A percentile compares a stretch with the other conserved stretches of the same genome.
Evolutionary conservation across 2,888 invertebrate genomes (phyloP).

Genomic region (Vanessa cardui): DNA sequence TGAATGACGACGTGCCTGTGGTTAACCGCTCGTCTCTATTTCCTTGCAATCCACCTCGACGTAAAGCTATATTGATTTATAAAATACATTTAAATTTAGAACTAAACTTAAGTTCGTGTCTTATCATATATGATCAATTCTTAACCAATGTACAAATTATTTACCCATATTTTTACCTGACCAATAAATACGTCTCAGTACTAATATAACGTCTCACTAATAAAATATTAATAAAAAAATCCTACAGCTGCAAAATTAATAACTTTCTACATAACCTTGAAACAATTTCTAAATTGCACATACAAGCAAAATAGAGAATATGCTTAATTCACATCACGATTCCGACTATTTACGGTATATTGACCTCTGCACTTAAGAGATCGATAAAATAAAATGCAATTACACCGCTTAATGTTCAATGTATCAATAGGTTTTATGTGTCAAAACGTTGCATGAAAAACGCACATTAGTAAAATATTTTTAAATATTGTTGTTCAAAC

Average conservation of each 20-base stretch:
- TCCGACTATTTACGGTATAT: constrained; percentile 7
- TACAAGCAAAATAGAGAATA: neutral
- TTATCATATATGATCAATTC: no score
- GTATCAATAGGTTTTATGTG: no score
- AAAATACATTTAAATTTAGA: neutral
- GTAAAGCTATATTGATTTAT: constrained; percentile 7
- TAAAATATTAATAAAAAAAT: constrained; percentile 1
- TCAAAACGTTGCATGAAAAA: no score
- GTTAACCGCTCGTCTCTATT: constrained; percentile 44
- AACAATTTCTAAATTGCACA: constrained; percentile 2
- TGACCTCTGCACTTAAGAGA: constrained; percentile 16
- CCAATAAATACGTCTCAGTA: no score
- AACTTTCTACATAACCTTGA: neutral
- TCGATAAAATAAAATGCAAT: constrained; percentile 1
- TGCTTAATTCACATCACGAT: constrained; percentile 14
- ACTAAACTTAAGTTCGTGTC: no score
- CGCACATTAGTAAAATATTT: no score
- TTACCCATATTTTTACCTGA: no score
- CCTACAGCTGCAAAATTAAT: neutral
- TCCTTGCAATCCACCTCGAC: constrained; percentile 19
- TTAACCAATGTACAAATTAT: neutral
- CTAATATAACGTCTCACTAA: no score
- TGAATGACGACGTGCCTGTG: constrained; percentile 33
- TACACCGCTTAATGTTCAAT: neutral
- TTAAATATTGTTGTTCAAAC: no score